Conservation (phyloP, 2,888 invertebrate species). For the Parnassius orleans region DNA sequence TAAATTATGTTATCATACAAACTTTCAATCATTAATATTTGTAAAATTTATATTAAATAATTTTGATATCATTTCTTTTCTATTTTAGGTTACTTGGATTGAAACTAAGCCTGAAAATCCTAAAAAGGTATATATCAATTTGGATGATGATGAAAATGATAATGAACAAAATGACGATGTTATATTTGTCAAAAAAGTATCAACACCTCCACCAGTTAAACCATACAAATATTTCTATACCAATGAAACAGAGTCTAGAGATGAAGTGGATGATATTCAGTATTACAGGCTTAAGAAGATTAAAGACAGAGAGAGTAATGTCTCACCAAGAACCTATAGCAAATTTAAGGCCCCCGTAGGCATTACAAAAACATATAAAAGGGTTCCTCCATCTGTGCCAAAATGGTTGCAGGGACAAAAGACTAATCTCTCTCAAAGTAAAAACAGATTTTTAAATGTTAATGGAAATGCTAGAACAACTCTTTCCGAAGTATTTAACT, state of each 20-base stretch:
- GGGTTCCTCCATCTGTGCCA: conserved; percentile 49
- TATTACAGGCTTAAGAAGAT: conserved; percentile 55
- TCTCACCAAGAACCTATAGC: conserved; percentile 54
- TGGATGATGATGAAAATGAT: conserved; percentile 51
- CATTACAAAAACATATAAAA: conserved; percentile 65
- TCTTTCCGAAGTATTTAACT: conserved; percentile 75
- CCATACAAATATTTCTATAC: conserved; percentile 55
- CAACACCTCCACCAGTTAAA: conserved; percentile 49
- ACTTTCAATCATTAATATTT: too few species aligned
- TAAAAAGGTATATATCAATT: conserved; percentile 58
- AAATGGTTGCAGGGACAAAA: conserved; percentile 59
- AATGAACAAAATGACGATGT: conserved; percentile 46
- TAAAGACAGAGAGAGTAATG: conserved; percentile 43
- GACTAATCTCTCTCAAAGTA: conserved; percentile 46
- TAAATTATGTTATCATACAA: too few species aligned
- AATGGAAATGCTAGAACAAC: conserved; percentile 63
- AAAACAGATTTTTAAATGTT: conserved; percentile 50
- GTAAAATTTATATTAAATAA: too few species aligned
- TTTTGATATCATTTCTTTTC: not conserved
- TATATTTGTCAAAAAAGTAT: conserved; percentile 63
- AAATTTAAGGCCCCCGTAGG: conserved; percentile 64
- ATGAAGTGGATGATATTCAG: conserved; percentile 44
- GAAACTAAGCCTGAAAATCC: conserved; percentile 48
- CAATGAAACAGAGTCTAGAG: conserved; percentile 37
- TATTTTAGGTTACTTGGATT: conserved; percentile 59